Evolutionary conservation across 2,888 invertebrate species (phyloP), one percentile per base, ranked within the genome.

Genomic region (Chalcis sispes): DNA sequence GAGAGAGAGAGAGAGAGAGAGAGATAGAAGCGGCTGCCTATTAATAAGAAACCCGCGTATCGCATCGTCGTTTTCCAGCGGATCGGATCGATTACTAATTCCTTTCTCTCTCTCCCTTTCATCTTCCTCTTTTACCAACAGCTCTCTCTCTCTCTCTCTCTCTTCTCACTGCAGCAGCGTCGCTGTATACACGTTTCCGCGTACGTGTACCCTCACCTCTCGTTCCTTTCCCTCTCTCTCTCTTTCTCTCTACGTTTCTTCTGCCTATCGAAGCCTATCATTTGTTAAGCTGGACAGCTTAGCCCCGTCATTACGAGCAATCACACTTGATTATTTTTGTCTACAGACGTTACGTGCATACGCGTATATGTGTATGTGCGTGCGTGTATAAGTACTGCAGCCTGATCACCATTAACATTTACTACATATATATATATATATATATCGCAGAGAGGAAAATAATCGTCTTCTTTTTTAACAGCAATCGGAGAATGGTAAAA

Each of bases 251-350:
- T 46, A 36, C 36, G 36, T 36, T n/a, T n/a, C n/a, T n/a, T 2
- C 8, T 81, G 76, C 81, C 85, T 87, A 87, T 54, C 54, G 54
- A 32, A 65, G 65, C 65, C 65, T 65, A 52, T 87, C 86, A 88
- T 88, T 87, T 88, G 86, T 88, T 88, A 87, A 88, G 86, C 85
- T 87, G 87, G 86, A 86, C 86, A 88, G 85, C 86, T 87, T 85
- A 84, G 86, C 82, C 86, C 87, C 85, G 83, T 88, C 86, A 88
- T 88, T 87, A 88, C 87, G 62, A 62, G 71, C 54, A 71, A 71
- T 71, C 62, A 71, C 61, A 87, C 83, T 87, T 88, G 88, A 88
- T 88, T 88, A 88, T 88, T 88, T 87, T 88, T 86, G 87, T 88
- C 87, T 87, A 87, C 59, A 70, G 61, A 70, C 50, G 10, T 46